Evolutionary conservation across 2,888 invertebrate species (phyloP).

Genomic region (Acleris emargana): DNA sequence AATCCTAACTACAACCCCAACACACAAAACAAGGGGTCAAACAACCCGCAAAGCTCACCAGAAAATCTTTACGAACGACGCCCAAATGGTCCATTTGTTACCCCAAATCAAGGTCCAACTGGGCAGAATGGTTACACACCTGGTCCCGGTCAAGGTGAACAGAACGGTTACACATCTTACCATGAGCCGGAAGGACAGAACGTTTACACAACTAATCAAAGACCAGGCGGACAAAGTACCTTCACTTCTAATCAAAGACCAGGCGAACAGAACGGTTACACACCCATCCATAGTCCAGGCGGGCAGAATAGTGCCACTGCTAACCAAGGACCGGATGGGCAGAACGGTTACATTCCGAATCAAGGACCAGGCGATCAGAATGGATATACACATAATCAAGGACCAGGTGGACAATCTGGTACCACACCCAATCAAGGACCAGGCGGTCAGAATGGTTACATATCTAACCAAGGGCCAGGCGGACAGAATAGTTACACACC

Average conservation of each 20-base stretch:
- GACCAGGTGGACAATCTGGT: constrained; percentile 34
- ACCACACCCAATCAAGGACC: constrained; percentile 22
- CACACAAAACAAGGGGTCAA: not conserved
- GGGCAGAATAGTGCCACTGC: constrained; percentile 32
- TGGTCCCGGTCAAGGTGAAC: not conserved
- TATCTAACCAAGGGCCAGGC: not conserved
- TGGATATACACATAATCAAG: not conserved
- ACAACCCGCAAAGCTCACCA: not conserved
- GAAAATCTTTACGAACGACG: not conserved
- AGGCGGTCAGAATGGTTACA: constrained; percentile 1
- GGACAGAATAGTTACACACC: constrained; percentile 1
- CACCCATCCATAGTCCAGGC: constrained; percentile 21
- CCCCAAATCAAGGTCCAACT: not conserved
- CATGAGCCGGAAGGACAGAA: constrained; percentile 11
- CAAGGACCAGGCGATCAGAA: constrained; percentile 2
- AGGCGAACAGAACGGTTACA: constrained; percentile 37
- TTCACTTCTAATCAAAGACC: constrained; percentile 16
- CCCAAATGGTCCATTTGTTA: constrained; percentile 1
- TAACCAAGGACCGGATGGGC: constrained; percentile 18
- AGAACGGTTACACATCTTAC: not conserved
- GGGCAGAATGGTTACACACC: constrained; percentile 27
- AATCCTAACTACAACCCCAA: not conserved
- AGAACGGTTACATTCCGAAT: not conserved
- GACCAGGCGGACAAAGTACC: constrained; percentile 12
- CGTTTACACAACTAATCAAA: constrained; percentile 24